Evolutionary conservation across 2,888 invertebrate genomes (phyloP), one percentile per base, ranked within the genome.

Genomic region (Lithophane semibrunnea): DNA sequence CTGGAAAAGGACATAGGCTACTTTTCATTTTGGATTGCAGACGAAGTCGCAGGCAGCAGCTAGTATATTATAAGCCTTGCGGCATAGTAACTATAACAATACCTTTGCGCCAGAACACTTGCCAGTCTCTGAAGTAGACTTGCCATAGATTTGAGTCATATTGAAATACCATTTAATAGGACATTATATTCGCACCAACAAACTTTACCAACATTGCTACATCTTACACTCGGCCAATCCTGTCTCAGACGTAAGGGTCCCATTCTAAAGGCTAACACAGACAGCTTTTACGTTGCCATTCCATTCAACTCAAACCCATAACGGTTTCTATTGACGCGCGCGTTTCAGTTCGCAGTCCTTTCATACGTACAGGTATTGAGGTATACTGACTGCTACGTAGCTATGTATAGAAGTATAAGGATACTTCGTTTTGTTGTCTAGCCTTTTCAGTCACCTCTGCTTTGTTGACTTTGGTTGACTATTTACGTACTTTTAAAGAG

Each of bases 291-390:
- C 49, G 60, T 71, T 42, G 73, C 72, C 67, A 58, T 65, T 64
- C 66, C 69, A 75, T 88, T 83, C 75, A 86, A 75, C 74, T 29
- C 49, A 70, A 75, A 66, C 64, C 77, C 61, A 75, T 80, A 80
- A 83, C 70, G 75, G 60, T 67, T 83, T 72, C 77, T 77, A 86
- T 79, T 77, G 83, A 83, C 67, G 67, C 70, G 73, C 65, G 64
- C 65, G 74, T 76, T 73, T 73, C 61, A 76, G 72, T 60, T 77
- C 70, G 16, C 52, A 61, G 75, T 63, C 78, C 71, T 88, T 87
- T 85, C 70, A 85, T 52, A 60, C 10, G 7, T 16, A 44, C 54
- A 73, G 24, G 37, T 72, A 65, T 67, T 52, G 42, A 68, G 37
- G 63, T 64, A 65, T 71, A 65, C 54, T 58, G 2, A 69, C 64